Evolutionary conservation across 2,113 vertebrate species (phyloP), one percentile per base, ranked within the genome.

Genomic region (Semnopithecus entellus): DNA sequence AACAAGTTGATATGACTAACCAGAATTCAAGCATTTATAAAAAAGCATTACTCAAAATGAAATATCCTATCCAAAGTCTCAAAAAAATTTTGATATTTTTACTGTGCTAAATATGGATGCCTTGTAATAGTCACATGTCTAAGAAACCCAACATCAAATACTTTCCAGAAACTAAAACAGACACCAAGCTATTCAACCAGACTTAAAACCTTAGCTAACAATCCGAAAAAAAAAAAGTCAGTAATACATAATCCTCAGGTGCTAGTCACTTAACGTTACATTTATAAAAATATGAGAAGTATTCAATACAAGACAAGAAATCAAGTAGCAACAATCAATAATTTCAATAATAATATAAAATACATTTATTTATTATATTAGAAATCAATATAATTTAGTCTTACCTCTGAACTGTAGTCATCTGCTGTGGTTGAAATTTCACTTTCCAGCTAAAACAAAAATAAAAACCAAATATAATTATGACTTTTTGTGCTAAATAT

Each of bases 341-440:
- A 82, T 86, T 88, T 93, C 20, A 87, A 48, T 11, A 88, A 76
- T 17, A 90, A 68, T 43, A 59, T 35, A 81, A 97, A 96, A 84
- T 92, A 76, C 20, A 20, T 90, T 68, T 78, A 50, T 20, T 38
- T 75, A 70, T 35, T 22, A 73, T 30, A 43, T 84, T 66, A 59
- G 7, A 86, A 50, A 80, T 91, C 30, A 79, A 38, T n/a, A 87
- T 57, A 91, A 96, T 43, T 92, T 93, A 91, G 57, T 97, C 99
- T 99, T 99, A 99, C 99, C 99, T 99, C 99, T 68, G 99, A 99
- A 89, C 99, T 99, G 97, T 99, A 99, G 98, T 99, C 99, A 98
- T 99, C 99, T 59, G 99, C 99, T 32, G 99, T 99, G 45, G 99
- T 99, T 55, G 99, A 99, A 98, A 99, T 98, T 98, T 99, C 99